Base-by-base conservation (phyloP, 2,888 invertebrate genomes). In the Tachystola acroxantha region DNA sequence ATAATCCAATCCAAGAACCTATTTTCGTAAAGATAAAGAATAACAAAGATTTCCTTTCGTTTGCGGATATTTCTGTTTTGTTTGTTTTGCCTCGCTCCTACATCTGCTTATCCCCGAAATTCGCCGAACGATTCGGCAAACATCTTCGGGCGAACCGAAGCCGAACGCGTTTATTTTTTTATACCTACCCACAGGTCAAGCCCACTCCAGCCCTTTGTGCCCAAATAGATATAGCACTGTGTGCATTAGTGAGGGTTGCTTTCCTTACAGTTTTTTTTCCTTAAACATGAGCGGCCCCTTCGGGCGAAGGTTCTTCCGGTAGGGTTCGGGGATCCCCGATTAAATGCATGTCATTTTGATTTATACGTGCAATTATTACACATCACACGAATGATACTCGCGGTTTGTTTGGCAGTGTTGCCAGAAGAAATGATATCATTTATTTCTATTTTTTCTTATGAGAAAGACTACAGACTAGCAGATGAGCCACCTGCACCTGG, bases 321-420 rank as follows among this genome's bases (percentile, higher is more conserved):
- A 61, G 67, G 69, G 72, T 64, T 64, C 58, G 50, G 49, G 48
- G 53, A 50, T 58, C 63, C 67, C 59, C 73, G 71, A 79, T 78
- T 75, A 78, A 75, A 74, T 64, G 73, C 63, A 69, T 71, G 77
- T 74, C 80, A 76, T 72, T 82, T 77, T 84, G 84, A 84, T 82
- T 82, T 81, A 84, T 84, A 59, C 52, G 49, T 48, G 64, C 70
- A 71, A 77, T 79, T 73, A 77, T 72, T 73, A 69, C 57, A 61
- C 61, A 61, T 59, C 53, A 51, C 50, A 55, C 50, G 46, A 16
- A 16, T 13, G 5, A 16, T n/a, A n/a, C 4, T 14, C 7, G 32
- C 32, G 7, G 31, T 10, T n/a, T n/a, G 22, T 24, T 22, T 32
- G 10, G 24, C n/a, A n/a, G 45, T 37, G 44, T 33, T 29, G 42